phyloP scores from a whole-genome alignment of 1,140 invertebrate genomes.

The Holcopasites calliopsidis region DNA sequence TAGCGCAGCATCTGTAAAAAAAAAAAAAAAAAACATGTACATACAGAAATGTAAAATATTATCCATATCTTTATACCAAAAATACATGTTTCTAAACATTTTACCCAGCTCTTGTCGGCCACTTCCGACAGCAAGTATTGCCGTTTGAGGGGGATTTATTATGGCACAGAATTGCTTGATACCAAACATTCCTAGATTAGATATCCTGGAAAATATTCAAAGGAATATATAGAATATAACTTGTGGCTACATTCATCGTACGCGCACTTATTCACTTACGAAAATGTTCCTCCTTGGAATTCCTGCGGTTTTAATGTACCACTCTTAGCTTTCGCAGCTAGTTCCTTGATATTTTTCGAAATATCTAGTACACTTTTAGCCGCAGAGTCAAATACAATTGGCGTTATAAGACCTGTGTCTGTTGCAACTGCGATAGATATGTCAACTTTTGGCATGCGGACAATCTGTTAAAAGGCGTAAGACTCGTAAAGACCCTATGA shows the following conservation, averaged over 20 bases:
- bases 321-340: conserved; percentile 94
- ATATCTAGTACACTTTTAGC: conserved; percentile 94
- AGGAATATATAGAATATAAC: neutral
- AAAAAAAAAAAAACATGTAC: neutral
- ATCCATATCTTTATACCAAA: neutral
- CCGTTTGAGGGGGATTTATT: conserved; percentile 78
- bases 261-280: conserved; percentile 63
- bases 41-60: neutral
- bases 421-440: conserved; percentile 98
- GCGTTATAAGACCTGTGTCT: conserved; percentile 96
- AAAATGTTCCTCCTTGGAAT: conserved; percentile 92
- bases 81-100: neutral
- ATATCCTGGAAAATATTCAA: conserved; percentile 83
- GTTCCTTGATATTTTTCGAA: conserved; percentile 87
- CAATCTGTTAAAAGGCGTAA: conserved; percentile 80
- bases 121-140: conserved; percentile 88
- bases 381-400: conserved; percentile 97
- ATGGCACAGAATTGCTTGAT: conserved; percentile 92
- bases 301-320: conserved; percentile 97
- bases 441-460: conserved; percentile 87
- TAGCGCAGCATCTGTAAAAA: conserved; percentile 65
- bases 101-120: conserved; percentile 73
- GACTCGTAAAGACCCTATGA: neutral
- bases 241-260: neutral
- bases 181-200: conserved; percentile 99